Evolutionary conservation across 92 coral and sea anemone species (phyloP).

Genomic region (Parazoanthus swiftii): DNA sequence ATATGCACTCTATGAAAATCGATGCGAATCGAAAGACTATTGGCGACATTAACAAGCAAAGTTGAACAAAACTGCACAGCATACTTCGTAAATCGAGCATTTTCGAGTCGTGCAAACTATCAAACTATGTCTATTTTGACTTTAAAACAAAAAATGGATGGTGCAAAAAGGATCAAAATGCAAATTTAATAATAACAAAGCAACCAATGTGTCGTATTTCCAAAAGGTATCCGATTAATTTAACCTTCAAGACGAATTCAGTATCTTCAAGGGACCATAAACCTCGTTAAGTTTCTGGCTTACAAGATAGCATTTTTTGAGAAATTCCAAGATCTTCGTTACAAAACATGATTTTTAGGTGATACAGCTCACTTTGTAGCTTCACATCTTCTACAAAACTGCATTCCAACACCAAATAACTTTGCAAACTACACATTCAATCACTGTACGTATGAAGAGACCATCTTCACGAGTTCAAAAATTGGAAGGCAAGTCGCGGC

Average conservation of each 20-base stretch:
- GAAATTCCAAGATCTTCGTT: neutral
- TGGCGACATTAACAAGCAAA: neutral
- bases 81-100: neutral
- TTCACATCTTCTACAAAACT: neutral
- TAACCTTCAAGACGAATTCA: neutral
- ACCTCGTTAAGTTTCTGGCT: neutral
- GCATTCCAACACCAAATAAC: neutral
- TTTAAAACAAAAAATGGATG: neutral
- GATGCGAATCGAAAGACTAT: constrained; percentile 4
- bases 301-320: neutral
- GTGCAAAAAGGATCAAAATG: neutral
- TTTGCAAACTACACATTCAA: neutral
- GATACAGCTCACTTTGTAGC: neutral
- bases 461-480: neutral
- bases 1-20: neutral
- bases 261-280: neutral
- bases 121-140: neutral
- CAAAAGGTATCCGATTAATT: neutral
- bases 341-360: neutral
- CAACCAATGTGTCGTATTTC: neutral
- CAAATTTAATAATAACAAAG: neutral
- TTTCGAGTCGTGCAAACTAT: neutral
- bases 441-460: neutral
- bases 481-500: neutral
- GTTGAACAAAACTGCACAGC: neutral